Evolutionary conservation across 2,888 invertebrate genomes (phyloP).

Genomic region (Bombylius major): DNA sequence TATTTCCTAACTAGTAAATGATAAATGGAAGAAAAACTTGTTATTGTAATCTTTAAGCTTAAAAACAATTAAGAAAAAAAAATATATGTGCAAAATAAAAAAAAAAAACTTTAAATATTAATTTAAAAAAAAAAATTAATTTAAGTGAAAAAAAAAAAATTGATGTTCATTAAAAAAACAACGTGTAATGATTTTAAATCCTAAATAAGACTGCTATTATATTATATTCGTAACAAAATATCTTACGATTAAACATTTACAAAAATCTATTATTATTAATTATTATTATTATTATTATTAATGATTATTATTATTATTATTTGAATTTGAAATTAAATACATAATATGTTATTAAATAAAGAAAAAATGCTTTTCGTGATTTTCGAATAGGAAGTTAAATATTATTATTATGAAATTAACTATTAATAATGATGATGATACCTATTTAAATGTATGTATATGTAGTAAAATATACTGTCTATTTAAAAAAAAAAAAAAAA

Average conservation of each 20-base stretch:
- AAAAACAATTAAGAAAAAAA: not conserved
- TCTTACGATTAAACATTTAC: not conserved
- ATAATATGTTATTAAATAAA: no score
- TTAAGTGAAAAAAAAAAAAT: not conserved
- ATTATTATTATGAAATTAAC: no score
- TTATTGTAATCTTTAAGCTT: not conserved
- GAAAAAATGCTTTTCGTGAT: no score
- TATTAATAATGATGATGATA: no score
- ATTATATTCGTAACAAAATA: constrained; percentile 33
- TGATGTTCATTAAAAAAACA: not conserved
- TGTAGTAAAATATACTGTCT: no score
- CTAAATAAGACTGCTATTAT: constrained; percentile 38
- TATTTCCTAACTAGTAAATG: no score
- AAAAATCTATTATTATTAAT: not conserved
- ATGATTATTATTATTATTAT: not conserved
- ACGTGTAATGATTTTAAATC: constrained; percentile 12
- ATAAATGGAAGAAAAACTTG: not conserved
- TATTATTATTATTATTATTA: not conserved
- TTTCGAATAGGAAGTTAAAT: no score
- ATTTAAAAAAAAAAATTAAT: not conserved
- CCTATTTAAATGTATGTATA: no score
- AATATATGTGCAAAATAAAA: not conserved
- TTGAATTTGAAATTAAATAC: no score
- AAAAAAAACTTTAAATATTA: not conserved
- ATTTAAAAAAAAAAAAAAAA: no score